phyloP scores from a whole-genome alignment of 2,888 invertebrate genomes.

The Halictus ligatus region DNA sequence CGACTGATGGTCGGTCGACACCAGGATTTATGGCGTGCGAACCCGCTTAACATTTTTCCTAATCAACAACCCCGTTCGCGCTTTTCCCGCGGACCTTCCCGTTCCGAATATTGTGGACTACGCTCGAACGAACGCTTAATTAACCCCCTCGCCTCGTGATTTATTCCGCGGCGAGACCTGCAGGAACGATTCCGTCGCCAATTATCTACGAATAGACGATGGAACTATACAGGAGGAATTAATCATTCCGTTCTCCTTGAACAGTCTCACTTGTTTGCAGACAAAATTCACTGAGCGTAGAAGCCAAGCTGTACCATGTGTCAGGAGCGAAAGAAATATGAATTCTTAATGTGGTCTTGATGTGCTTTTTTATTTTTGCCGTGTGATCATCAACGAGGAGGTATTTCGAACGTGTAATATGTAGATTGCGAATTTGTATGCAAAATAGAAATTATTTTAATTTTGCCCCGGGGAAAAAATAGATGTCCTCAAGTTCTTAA shows the following conservation, averaged over 20 bases:
- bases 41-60: slow-evolving; percentile 12
- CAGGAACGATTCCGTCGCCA: background rate
- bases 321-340: too few relatives aligned
- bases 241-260: background rate
- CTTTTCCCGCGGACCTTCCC: background rate
- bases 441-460: too few relatives aligned
- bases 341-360: background rate
- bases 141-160: background rate
- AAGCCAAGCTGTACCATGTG: too few relatives aligned
- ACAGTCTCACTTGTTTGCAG: background rate
- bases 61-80: slow-evolving; percentile 12
- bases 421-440: too few relatives aligned
- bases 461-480: too few relatives aligned
- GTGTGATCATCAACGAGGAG: background rate
- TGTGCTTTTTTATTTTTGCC: background rate
- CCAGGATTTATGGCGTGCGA: slow-evolving; percentile 25
- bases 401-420: background rate
- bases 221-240: background rate
- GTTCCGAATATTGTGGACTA: background rate
- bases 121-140: background rate
- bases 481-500: too few relatives aligned
- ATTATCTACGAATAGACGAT: background rate
- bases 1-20: slow-evolving; percentile 22
- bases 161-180: background rate
- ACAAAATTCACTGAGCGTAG: background rate